Base-by-base conservation (phyloP, 2,797 vertebrate genomes). In the Ctenopoma multispine region DNA sequence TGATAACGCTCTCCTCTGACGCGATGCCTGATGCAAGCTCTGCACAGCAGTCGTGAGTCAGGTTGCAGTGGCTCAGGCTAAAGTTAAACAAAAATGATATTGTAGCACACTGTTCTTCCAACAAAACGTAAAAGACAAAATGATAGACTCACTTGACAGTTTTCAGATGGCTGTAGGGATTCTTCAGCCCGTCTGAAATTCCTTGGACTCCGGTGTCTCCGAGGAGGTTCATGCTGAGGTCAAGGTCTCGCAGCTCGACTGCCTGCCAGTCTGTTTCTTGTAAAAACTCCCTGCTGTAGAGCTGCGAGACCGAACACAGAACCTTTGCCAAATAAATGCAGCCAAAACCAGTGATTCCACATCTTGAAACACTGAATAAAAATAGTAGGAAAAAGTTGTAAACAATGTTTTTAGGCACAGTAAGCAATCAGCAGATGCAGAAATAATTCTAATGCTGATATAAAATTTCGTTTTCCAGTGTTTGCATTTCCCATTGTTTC, bases 221-320 rank as follows among this genome's bases (percentile, higher is more conserved):
- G 9, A 89, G 43, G 57, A 5, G 21, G 78, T 87, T 87, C 76
- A 67, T 79, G 80, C 87, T 89, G 54, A 89, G 66, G 53, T 89
- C 72, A 0, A 89, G 56, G 0, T 80, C 65, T 55, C 0, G 51
- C 44, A 89, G 82, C 43, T 68, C 53, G 0, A 71, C 34, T 1
- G 77, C 66, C 29, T 82, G 69, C 79, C 69, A 72, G 11, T 46
- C 27, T 0, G 31, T 36, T 17, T n/a, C 1, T 12, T 13, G 36
- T 3, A 12, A 3, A 20, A 3, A 4, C 0, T 41, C 62, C 3
- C 8, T 41, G 48, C 8, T 41, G 51, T 36, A 82, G 48, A 76
- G 63, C 71, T 72, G 66, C 0, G 76, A 80, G 50, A 75, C 4
- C 21, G 69, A 75, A 48, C 58, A 55, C 69, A 87, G 76, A 15